Evolutionary conservation across 2,888 invertebrate species (phyloP).

Genomic region (Platycheirus albimanus): DNA sequence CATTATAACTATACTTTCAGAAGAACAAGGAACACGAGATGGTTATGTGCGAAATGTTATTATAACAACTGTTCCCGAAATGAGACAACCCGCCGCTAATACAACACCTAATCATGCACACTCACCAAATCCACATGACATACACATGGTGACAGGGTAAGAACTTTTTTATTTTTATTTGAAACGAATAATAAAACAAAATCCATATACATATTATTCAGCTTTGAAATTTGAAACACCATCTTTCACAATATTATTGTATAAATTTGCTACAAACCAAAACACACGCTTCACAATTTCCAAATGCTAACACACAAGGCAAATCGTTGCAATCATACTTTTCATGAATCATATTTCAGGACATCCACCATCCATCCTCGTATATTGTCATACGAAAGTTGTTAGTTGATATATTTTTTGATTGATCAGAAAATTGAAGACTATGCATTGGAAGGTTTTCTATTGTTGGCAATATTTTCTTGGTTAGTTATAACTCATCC

Average conservation of each 20-base stretch:
- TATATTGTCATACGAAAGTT: too few relatives aligned
- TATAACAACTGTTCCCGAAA: constrained; percentile 92
- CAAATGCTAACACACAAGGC: constrained; percentile 47
- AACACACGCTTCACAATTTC: constrained; percentile 49
- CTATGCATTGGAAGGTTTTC: too few relatives aligned
- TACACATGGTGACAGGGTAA: constrained; percentile 89
- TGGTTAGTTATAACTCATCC: too few relatives aligned
- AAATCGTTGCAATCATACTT: constrained; percentile 55
- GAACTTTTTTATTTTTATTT: too few relatives aligned
- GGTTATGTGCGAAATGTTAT: constrained; percentile 94
- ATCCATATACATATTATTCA: not conserved
- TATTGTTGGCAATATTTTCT: too few relatives aligned
- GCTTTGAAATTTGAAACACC: not conserved
- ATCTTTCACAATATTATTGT: constrained; percentile 15
- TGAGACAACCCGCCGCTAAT: constrained; percentile 83
- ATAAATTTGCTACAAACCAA: constrained; percentile 51
- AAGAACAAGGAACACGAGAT: constrained; percentile 83
- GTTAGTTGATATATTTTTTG: too few relatives aligned
- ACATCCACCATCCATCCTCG: not conserved
- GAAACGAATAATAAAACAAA: too few relatives aligned
- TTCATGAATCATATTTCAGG: constrained; percentile 25
- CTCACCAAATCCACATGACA: constrained; percentile 87
- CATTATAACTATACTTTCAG: constrained; percentile 55
- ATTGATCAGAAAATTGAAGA: too few relatives aligned
- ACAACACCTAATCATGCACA: constrained; percentile 89